phyloP scores from a whole-genome alignment of 2,888 invertebrate species.

The Branchipolynoe longqiensis region DNA sequence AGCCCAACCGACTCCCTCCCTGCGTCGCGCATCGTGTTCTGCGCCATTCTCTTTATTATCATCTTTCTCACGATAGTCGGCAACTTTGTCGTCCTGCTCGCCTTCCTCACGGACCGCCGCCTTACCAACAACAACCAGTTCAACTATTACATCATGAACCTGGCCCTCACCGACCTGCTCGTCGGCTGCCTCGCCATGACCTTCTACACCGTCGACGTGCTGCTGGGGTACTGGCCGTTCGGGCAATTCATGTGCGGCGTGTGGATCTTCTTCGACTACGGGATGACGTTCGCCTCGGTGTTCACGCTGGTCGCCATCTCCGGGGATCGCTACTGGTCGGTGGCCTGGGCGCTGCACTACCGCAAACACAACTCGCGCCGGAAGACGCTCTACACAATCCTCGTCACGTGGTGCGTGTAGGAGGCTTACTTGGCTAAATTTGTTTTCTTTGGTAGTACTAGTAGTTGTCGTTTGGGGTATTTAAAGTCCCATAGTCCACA shows the following conservation, averaged over 20 bases:
- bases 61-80: slow-evolving; percentile 74
- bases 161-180: slow-evolving; percentile 75
- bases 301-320: slow-evolving; percentile 80
- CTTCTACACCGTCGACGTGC: slow-evolving; percentile 76
- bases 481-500: too few relatives aligned
- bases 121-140: slow-evolving; percentile 77
- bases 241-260: slow-evolving; percentile 77
- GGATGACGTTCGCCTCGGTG: slow-evolving; percentile 81
- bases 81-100: slow-evolving; percentile 78
- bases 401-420: slow-evolving; percentile 72
- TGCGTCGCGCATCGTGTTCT: slow-evolving; percentile 65
- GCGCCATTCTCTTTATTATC: slow-evolving; percentile 69
- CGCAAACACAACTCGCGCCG: slow-evolving; percentile 70
- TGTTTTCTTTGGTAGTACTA: too few relatives aligned
- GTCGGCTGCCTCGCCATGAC: slow-evolving; percentile 80
- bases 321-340: slow-evolving; percentile 76
- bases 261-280: slow-evolving; percentile 81
- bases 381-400: slow-evolving; percentile 69
- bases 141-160: slow-evolving; percentile 75
- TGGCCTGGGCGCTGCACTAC: slow-evolving; percentile 74
- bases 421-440: too few relatives aligned
- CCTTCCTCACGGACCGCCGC: slow-evolving; percentile 75
- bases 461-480: too few relatives aligned
- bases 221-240: slow-evolving; percentile 80
- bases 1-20: not conserved